phyloP scores from a whole-genome alignment of 2,113 vertebrate species.

The Nestor notabilis region DNA sequence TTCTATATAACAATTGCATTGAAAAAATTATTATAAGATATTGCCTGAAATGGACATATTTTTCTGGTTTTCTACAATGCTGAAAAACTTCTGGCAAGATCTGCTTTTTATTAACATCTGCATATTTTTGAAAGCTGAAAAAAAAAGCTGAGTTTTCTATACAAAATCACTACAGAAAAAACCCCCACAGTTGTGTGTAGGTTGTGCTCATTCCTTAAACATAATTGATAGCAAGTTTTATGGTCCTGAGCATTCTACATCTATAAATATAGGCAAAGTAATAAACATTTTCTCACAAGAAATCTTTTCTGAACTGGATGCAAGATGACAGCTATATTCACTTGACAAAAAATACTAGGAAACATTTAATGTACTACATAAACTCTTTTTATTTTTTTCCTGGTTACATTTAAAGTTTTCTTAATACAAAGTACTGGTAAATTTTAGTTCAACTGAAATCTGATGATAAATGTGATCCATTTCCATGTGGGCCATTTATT shows the following conservation, averaged over 20 bases:
- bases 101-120: not conserved
- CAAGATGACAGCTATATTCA: not conserved
- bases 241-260: not conserved
- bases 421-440: not conserved
- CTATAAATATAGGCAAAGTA: not conserved
- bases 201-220: not conserved
- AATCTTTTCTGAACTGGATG: not conserved
- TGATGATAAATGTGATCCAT: not conserved
- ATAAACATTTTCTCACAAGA: not conserved
- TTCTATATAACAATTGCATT: not conserved
- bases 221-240: not conserved
- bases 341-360: not conserved
- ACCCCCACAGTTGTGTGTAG: not conserved
- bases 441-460: not conserved
- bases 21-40: not conserved
- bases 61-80: not conserved
- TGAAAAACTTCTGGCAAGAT: not conserved
- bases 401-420: not conserved
- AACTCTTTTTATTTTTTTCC: not conserved
- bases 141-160: accelerated
- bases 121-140: not conserved
- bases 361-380: not conserved
- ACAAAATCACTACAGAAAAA: not conserved
- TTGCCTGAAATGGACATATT: not conserved
- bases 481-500: not conserved